phyloP scores from a whole-genome alignment of 2,113 vertebrate species.

The Spheniscus mendiculus region DNA sequence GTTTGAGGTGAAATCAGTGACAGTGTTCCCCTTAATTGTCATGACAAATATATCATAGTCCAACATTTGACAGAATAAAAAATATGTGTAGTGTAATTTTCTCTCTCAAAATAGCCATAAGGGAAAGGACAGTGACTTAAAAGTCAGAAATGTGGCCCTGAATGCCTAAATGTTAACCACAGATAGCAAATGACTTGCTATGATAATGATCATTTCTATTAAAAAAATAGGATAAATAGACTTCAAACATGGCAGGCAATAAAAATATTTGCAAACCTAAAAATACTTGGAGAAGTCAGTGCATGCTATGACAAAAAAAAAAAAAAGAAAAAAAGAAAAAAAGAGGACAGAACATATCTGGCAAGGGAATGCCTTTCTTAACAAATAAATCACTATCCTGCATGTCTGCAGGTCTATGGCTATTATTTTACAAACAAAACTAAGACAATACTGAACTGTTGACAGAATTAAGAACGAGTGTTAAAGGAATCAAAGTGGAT shows the following conservation, averaged over 20 bases:
- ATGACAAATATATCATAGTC: not conserved
- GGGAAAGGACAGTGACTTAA: not conserved
- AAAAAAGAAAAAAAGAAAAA: not conserved
- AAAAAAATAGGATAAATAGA: not conserved
- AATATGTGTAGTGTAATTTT: not conserved
- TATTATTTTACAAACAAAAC: not conserved
- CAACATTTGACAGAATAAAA: not conserved
- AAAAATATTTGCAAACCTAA: not conserved
- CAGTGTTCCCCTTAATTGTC: not conserved
- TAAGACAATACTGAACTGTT: not conserved
- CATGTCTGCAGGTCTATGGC: not conserved
- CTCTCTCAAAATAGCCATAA: not conserved
- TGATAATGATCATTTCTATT: not conserved
- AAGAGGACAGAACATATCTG: rapidly evolving
- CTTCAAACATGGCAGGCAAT: not conserved
- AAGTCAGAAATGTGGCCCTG: not conserved
- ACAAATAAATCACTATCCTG: not conserved
- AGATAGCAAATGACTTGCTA: not conserved
- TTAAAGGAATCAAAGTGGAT: not conserved
- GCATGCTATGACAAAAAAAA: not conserved
- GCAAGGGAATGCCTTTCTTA: not conserved
- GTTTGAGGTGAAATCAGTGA: not conserved
- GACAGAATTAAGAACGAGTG: not conserved
- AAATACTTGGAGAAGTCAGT: not conserved
- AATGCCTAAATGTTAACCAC: not conserved